Conservation (phyloP, 2,797 vertebrate genomes). For the Hylomyscus alleni region DNA sequence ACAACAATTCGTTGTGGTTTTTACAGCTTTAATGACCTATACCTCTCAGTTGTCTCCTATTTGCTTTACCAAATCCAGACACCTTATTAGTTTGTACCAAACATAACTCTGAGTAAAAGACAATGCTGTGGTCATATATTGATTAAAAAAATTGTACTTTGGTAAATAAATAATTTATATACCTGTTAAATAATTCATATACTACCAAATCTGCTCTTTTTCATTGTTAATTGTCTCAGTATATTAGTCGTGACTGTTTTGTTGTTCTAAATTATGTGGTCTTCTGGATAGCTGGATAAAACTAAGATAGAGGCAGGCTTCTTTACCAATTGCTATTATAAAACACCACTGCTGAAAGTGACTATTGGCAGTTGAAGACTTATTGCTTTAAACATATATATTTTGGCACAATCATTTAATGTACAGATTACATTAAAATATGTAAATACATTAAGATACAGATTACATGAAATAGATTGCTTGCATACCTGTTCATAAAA, state of each 20-base stretch:
- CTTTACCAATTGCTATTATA: neutral
- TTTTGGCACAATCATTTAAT: conserved; percentile 24
- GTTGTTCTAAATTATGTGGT: neutral
- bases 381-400: neutral
- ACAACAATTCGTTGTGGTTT: neutral
- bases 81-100: neutral
- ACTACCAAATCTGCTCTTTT: neutral
- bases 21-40: neutral
- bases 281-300: neutral
- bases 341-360: neutral
- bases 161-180: neutral
- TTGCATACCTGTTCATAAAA: conserved; percentile 10
- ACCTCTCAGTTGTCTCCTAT: neutral
- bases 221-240: neutral
- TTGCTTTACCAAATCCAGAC: conserved; percentile 34
- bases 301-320: neutral
- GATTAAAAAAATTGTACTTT: neutral
- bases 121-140: neutral
- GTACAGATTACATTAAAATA: neutral
- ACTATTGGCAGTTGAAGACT: neutral
- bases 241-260: neutral
- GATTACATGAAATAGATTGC: conserved; percentile 9
- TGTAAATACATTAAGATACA: too few species aligned
- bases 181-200: neutral
- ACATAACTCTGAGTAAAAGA: neutral